Percentiles rank a stretch among this genome's conserved stretches.
These are phyloP conservation scores for Elymnias hypermnestra DNA, from an alignment of 1,140 invertebrate species.

Conservation along the genomic window DNA sequence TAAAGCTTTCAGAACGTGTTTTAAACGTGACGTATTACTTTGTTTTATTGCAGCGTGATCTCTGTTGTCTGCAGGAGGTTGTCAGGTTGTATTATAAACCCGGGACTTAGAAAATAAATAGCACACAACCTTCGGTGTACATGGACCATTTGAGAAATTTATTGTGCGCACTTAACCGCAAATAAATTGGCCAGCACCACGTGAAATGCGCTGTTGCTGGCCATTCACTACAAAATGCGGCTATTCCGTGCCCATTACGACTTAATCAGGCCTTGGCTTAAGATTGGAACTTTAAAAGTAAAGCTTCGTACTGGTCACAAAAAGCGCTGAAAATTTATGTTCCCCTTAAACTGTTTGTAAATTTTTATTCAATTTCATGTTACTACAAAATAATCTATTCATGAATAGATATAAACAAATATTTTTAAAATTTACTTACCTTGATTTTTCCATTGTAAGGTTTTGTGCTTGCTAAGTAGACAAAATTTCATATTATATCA, in stretches of 20 bases:
- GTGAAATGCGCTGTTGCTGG: constrained; percentile 43
- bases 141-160: constrained; percentile 70
- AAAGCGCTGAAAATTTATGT: too few species aligned
- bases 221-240: constrained; percentile 25
- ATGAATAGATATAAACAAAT: too few species aligned
- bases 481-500: not conserved
- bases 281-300: not conserved
- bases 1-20: too few species aligned
- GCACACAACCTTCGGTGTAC: constrained; percentile 54
- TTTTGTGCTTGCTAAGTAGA: too few species aligned
- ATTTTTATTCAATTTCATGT: too few species aligned
- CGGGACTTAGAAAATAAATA: constrained; percentile 61
- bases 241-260: constrained; percentile 20
- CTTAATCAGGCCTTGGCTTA: constrained; percentile 10
- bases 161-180: constrained; percentile 70
- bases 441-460: too few species aligned
- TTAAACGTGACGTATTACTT: too few species aligned
- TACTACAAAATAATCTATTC: too few species aligned
- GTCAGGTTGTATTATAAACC: constrained; percentile 55
- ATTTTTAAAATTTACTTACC: too few species aligned
- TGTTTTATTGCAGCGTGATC: constrained; percentile 2
- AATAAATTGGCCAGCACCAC: constrained; percentile 64
- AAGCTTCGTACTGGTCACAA: too few species aligned
- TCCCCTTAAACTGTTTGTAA: too few species aligned
- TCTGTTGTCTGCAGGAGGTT: constrained; percentile 34